A percentile compares a stretch with the other conserved stretches of the same genome.
These are phyloP conservation scores for Gibbula magus DNA, from an alignment of 2,888 invertebrate genomes.

Conservation along the genomic window DNA sequence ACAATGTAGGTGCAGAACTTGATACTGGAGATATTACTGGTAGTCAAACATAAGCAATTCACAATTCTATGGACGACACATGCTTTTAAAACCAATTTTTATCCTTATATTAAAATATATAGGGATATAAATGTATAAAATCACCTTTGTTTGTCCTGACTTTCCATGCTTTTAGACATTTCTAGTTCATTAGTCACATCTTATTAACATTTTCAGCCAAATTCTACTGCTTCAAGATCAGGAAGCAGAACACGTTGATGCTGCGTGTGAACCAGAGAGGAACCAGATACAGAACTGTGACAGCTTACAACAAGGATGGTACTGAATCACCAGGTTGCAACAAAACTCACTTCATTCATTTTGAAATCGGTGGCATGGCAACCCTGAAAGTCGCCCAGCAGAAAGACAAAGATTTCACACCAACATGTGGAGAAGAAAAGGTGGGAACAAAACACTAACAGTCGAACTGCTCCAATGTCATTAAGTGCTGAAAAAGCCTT, in stretches of 20 bases:
- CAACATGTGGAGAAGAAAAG: background rate
- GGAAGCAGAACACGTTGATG: background rate
- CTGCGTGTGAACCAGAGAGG: background rate
- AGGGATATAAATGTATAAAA: no score
- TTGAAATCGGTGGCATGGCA: background rate
- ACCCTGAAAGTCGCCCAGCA: background rate
- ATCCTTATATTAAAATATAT: no score
- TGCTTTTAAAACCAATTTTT: no score
- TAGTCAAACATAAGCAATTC: no score
- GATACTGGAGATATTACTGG: no score
- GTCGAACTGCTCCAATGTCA: no score
- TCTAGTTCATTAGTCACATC: no score
- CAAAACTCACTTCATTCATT: background rate
- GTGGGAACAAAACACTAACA: background rate
- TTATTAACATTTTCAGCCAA: conserved; percentile 3
- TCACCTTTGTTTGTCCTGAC: no score
- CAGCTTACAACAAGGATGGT: background rate
- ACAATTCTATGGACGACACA: no score
- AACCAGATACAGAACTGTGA: background rate
- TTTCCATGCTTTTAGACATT: no score
- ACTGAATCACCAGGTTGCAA: background rate
- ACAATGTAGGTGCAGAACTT: no score
- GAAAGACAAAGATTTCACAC: background rate
- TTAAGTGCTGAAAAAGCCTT: no score
- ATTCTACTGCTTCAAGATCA: background rate